Evolutionary conservation across 2,113 vertebrate species (phyloP).

Genomic region (Cheirogaleus medius): DNA sequence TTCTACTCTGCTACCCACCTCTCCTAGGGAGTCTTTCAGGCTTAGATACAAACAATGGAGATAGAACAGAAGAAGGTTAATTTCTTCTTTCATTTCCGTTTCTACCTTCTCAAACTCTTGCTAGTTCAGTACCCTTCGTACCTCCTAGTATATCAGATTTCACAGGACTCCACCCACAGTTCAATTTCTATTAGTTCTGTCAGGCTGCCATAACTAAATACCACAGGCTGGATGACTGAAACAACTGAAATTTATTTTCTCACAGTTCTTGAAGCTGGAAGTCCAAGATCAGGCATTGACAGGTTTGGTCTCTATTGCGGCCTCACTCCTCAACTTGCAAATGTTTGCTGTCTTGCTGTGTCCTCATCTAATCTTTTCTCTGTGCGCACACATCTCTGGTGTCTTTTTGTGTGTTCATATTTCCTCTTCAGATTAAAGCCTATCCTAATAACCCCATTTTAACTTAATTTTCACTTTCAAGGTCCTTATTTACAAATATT

Average conservation of each 20-base stretch:
- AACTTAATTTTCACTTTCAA: not conserved
- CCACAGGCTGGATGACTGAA: not conserved
- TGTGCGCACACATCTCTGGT: accelerated
- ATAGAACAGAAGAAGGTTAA: not conserved
- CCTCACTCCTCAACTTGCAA: not conserved
- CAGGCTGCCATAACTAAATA: not conserved
- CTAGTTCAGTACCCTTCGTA: too few relatives aligned
- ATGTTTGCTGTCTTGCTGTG: not conserved
- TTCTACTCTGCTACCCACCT: not conserved
- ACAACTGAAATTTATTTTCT: not conserved
- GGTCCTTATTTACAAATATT: not conserved
- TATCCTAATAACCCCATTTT: not conserved
- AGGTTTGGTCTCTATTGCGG: not conserved
- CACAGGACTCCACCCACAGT: not conserved
- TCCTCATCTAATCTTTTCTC: not conserved
- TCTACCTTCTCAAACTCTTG: not conserved
- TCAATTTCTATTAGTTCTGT: not conserved
- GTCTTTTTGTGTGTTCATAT: not conserved
- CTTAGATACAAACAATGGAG: not conserved
- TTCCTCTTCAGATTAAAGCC: not conserved
- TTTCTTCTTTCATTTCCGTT: not conserved
- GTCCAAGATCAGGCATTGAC: not conserved
- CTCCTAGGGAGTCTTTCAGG: not conserved
- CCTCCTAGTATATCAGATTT: not conserved
- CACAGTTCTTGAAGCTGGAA: not conserved